phyloP scores from a whole-genome alignment of 2,113 vertebrate genomes.

The Rattus rattus region DNA sequence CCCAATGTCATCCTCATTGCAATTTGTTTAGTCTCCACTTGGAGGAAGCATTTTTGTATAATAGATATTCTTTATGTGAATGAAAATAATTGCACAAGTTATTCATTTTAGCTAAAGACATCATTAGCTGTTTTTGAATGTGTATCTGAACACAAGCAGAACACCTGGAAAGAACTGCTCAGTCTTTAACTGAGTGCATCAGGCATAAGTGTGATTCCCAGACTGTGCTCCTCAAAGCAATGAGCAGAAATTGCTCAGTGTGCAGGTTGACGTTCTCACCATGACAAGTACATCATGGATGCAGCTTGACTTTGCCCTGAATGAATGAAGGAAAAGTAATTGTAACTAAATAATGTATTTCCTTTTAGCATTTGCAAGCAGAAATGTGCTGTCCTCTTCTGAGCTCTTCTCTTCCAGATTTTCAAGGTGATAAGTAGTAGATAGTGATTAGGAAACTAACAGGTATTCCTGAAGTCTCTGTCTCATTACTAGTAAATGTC shows the following conservation, averaged over 20 bases:
- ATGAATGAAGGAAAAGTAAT: not conserved
- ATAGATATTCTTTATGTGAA: not conserved
- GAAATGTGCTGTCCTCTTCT: not conserved
- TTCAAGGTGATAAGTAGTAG: not conserved
- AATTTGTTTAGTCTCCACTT: not conserved
- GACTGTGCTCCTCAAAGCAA: not conserved
- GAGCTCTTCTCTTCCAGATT: not conserved
- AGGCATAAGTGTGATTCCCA: not conserved
- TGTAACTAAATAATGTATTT: not conserved
- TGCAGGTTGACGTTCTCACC: not conserved
- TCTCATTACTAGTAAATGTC: not conserved
- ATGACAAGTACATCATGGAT: not conserved
- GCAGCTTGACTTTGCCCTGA: not conserved
- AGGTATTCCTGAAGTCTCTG: not conserved
- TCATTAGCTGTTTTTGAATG: not conserved
- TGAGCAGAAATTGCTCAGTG: accelerated
- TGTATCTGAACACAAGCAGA: conserved; percentile 14
- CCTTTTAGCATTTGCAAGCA: not conserved
- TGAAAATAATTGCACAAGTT: not conserved
- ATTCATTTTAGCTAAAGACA: not conserved
- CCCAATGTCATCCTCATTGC: not conserved
- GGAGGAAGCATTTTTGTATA: not conserved
- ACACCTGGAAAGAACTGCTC: not conserved
- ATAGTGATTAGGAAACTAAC: not conserved
- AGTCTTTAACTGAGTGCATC: not conserved